phyloP scores from a whole-genome alignment of 1,140 invertebrate species.

The Euglossa dilemma region DNA sequence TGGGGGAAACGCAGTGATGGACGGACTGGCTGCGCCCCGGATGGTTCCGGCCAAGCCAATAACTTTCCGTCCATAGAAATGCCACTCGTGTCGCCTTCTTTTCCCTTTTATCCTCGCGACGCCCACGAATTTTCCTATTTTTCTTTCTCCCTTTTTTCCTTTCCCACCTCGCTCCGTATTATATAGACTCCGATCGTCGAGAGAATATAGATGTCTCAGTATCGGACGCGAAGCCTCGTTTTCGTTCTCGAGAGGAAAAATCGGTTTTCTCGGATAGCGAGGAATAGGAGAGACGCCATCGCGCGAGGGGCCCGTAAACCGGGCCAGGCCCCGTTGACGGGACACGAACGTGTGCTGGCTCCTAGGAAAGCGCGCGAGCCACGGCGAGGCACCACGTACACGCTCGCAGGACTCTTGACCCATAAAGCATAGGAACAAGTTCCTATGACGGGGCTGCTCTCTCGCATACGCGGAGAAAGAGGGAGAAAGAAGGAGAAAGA shows the following conservation, averaged over 20 bases:
- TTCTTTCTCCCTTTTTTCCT: too few species aligned
- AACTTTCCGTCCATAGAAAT: slow-evolving; percentile 64
- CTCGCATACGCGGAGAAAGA: not conserved
- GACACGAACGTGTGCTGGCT: not conserved
- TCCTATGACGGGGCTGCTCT: slow-evolving; percentile 65
- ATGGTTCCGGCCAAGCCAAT: slow-evolving; percentile 69
- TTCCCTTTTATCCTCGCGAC: not conserved
- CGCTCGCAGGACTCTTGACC: slow-evolving; percentile 67
- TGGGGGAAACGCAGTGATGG: slow-evolving; percentile 74
- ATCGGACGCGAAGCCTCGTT: too few species aligned
- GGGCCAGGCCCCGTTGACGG: not conserved
- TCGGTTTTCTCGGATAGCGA: rapidly evolving
- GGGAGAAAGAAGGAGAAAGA: not conserved
- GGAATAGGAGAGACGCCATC: too few species aligned
- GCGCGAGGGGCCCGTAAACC: too few species aligned
- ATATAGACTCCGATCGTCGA: too few species aligned
- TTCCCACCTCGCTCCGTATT: too few species aligned
- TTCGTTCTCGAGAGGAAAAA: not conserved
- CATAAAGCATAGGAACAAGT: slow-evolving; percentile 77
- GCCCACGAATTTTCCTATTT: too few species aligned
- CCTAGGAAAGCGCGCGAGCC: not conserved
- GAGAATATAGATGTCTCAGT: too few species aligned
- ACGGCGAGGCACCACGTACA: slow-evolving; percentile 18
- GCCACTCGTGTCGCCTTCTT: slow-evolving; percentile 59
- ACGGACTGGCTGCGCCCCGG: slow-evolving; percentile 71